Percentiles rank a stretch among this genome's conserved stretches.
phyloP scores from a whole-genome alignment of 2,888 invertebrate genomes.

The Baronia brevicornis region DNA sequence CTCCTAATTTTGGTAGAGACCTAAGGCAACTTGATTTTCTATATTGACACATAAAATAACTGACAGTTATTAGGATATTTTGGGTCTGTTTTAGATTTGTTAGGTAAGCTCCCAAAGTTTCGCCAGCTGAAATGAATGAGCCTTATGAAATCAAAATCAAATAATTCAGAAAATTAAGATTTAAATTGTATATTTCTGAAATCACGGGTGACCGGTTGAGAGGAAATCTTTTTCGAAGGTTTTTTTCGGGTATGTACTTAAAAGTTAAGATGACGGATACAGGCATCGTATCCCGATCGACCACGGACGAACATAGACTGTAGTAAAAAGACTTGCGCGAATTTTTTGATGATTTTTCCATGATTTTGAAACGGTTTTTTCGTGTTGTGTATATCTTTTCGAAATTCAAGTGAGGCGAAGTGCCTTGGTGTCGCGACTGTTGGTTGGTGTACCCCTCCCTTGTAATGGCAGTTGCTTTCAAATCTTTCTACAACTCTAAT shows the following conservation, averaged over 20 bases:
- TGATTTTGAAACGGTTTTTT: constrained; percentile 58
- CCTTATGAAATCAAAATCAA: too few species aligned
- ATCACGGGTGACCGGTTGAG: too few species aligned
- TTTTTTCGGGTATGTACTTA: constrained; percentile 27
- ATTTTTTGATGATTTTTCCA: constrained; percentile 66
- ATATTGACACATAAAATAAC: too few species aligned
- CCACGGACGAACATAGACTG: constrained; percentile 67
- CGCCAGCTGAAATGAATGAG: background rate
- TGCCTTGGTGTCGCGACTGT: constrained; percentile 57
- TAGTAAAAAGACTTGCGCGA: constrained; percentile 70
- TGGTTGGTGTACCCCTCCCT: constrained; percentile 31
- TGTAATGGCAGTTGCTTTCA: constrained; percentile 6
- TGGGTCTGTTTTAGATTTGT: constrained; percentile 3
- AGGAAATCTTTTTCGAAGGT: constrained; percentile 10
- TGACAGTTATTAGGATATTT: too few species aligned
- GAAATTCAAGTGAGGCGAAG: constrained; percentile 53
- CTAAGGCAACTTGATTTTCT: too few species aligned
- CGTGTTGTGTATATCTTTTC: constrained; percentile 58
- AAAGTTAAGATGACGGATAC: constrained; percentile 24
- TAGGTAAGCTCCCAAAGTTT: background rate
- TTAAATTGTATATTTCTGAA: too few species aligned
- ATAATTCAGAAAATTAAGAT: too few species aligned
- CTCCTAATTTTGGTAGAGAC: too few species aligned
- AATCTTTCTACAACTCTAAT: too few species aligned
- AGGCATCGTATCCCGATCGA: constrained; percentile 63